A percentile compares a stretch with the other conserved stretches of the same genome.
Evolutionary conservation across 2,797 vertebrate genomes (phyloP).

Genomic region (Hephaestus fuliginosus): DNA sequence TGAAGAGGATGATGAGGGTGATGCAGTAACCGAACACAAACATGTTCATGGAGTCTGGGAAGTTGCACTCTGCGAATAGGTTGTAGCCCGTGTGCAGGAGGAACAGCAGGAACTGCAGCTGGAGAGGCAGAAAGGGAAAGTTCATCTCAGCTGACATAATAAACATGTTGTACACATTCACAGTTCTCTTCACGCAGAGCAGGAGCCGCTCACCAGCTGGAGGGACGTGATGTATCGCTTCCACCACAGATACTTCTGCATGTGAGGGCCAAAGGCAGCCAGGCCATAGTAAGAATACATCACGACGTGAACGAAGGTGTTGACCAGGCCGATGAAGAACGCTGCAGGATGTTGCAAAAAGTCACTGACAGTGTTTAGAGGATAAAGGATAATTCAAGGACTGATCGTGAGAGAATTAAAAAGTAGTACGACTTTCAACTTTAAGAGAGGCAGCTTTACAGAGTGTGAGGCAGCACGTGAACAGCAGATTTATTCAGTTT

Average conservation of each 20-base stretch:
- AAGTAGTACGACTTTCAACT: not conserved
- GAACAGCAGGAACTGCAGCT: constrained; percentile 87
- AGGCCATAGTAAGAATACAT: constrained; percentile 98
- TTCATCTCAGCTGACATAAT: not conserved
- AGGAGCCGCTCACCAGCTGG: constrained; percentile 90
- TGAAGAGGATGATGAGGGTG: constrained; percentile 86
- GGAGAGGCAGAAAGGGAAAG: constrained; percentile 29
- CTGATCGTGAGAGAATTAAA: not conserved
- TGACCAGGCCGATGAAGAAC: constrained; percentile 94
- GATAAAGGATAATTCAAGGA: not conserved
- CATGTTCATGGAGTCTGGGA: constrained; percentile 82
- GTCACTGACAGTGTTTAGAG: too few relatives aligned
- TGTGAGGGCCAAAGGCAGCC: constrained; percentile 93
- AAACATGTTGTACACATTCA: not conserved
- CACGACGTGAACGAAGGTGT: constrained; percentile 93
- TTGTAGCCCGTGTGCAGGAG: constrained; percentile 84
- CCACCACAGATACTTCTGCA: constrained; percentile 99
- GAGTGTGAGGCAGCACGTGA: not conserved
- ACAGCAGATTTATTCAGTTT: not conserved
- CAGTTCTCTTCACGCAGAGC: not conserved
- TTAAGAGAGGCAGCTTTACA: not conserved
- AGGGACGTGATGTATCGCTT: constrained; percentile 96
- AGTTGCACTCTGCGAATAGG: constrained; percentile 84
- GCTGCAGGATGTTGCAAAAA: constrained; percentile 86
- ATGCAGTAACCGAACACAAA: constrained; percentile 83